A percentile compares a stretch with the other conserved stretches of the same genome.
Conservation (phyloP, 2,888 invertebrate genomes). For the Philaethria dido region DNA sequence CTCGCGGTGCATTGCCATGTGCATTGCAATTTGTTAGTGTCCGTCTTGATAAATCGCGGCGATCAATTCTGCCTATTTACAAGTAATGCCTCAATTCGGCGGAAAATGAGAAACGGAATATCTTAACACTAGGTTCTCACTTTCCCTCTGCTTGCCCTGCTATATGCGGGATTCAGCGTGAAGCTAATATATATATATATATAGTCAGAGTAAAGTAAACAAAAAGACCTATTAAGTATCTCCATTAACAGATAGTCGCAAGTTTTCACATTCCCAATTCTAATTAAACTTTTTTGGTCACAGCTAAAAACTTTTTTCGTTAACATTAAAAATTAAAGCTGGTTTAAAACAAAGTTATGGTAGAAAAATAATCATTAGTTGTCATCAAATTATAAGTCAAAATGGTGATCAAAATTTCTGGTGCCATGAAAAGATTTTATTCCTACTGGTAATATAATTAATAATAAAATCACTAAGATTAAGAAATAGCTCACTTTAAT, state of each 20-base stretch:
- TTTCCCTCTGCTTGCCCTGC: no score
- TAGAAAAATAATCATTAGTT: constrained; percentile 18
- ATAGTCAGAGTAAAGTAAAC: not conserved
- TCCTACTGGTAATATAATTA: constrained; percentile 37
- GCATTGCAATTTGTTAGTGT: no score
- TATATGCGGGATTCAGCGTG: no score
- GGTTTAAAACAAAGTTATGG: not conserved
- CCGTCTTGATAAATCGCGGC: no score
- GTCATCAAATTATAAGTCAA: constrained; percentile 36
- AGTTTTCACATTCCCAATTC: constrained; percentile 7
- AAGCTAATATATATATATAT: no score
- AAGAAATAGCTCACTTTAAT: no score
- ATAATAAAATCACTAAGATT: no score
- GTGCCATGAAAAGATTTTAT: constrained; percentile 40
- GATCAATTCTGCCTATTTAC: no score
- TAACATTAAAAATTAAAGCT: constrained; percentile 11
- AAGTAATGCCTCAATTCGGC: no score
- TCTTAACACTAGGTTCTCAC: no score
- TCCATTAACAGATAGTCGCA: constrained; percentile 2
- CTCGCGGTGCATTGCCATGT: no score
- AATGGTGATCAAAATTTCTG: constrained; percentile 44
- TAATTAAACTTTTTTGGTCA: constrained; percentile 8
- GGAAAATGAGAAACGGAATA: no score
- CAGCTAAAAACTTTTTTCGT: constrained; percentile 29
- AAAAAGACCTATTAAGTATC: not conserved